Evolutionary conservation across 2,113 vertebrate genomes (phyloP).

Genomic region (Cyanoramphus novaezelandiae): DNA sequence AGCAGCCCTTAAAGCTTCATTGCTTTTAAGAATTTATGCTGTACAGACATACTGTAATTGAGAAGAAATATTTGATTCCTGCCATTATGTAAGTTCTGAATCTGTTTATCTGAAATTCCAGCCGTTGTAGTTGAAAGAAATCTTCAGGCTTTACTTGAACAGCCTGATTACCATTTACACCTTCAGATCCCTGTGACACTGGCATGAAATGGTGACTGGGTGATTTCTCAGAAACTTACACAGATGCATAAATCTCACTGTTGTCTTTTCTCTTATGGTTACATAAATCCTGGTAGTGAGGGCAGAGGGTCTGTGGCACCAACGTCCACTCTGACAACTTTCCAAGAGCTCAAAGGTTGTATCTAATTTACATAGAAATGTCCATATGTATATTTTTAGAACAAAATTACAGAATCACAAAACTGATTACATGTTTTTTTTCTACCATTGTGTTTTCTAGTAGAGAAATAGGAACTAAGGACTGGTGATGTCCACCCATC

Average conservation of each 20-base stretch:
- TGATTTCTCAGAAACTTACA: conserved; percentile 10
- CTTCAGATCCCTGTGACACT: conserved; percentile 32
- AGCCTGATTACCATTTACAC: conserved; percentile 23
- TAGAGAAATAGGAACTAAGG: neutral
- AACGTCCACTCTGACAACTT: neutral
- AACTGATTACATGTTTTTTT: neutral
- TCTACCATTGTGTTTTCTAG: neutral
- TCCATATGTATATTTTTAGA: neutral
- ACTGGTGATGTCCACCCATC: neutral
- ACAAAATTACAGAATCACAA: neutral
- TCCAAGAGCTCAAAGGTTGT: neutral
- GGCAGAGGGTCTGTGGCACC: neutral
- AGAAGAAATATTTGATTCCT: conserved; percentile 14
- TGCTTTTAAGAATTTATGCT: neutral
- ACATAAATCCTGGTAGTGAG: neutral
- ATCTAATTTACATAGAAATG: neutral
- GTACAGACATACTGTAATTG: neutral
- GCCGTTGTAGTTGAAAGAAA: neutral
- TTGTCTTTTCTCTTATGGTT: neutral
- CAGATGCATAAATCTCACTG: neutral
- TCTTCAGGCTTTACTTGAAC: conserved; percentile 8
- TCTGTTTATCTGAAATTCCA: conserved; percentile 20
- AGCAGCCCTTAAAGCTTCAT: neutral
- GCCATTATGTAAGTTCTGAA: neutral
- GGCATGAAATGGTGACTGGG: neutral